Evolutionary conservation across 2,113 vertebrate species (phyloP).

Genomic region (Periophthalmus modestus): DNA sequence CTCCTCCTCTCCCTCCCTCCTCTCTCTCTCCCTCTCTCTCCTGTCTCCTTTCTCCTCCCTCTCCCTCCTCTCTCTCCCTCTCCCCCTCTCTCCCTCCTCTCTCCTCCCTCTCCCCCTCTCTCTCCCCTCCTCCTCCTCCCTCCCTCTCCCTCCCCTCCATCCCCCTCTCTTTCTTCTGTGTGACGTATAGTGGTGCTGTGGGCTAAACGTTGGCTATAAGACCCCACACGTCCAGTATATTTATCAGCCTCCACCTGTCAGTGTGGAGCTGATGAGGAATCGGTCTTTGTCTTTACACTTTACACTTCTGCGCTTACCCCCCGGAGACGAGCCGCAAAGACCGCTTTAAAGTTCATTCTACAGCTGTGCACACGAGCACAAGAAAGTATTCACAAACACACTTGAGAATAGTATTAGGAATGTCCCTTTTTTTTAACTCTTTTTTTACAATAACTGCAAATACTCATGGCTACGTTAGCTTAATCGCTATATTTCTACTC

Average conservation of each 20-base stretch:
- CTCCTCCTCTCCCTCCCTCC: not conserved
- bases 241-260: constrained; percentile 41
- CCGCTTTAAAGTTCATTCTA: not conserved
- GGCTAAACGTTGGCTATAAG: constrained; percentile 49
- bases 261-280: constrained; percentile 27
- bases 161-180: constrained; percentile 17
- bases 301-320: constrained; percentile 10
- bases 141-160: constrained; percentile 3
- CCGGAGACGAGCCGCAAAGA: constrained; percentile 20
- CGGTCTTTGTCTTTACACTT: constrained; percentile 12
- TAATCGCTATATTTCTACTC: too few species aligned
- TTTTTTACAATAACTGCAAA: too few species aligned
- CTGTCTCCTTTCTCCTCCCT: too few species aligned
- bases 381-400: too few species aligned
- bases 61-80: too few species aligned
- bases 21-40: too few species aligned
- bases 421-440: too few species aligned
- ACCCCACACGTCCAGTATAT: constrained; percentile 37
- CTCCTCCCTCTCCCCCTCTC: not conserved
- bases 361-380: not conserved
- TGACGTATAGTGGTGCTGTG: constrained; percentile 52
- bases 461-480: too few species aligned
- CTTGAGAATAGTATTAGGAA: too few species aligned
- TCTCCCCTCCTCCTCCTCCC: not conserved
- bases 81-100: not conserved